These are phyloP conservation scores for Ctenopoma multispine DNA, from an alignment of 2,797 vertebrate species.

Conservation along the genomic window DNA sequence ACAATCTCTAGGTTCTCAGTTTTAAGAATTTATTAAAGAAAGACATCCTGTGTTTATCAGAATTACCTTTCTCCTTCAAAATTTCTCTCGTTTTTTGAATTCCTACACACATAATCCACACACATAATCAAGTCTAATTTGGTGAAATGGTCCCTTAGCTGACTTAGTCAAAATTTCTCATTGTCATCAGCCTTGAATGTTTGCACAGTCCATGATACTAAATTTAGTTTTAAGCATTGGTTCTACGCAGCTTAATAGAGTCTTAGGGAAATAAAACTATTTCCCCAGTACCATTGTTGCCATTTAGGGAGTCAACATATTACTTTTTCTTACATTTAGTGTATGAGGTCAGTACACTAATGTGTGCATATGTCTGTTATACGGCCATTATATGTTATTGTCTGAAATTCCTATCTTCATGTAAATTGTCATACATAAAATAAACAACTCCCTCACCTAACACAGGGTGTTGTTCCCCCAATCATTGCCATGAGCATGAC, in stretches of 20 bases:
- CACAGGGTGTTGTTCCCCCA: conserved; percentile 10
- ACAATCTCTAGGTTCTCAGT: conserved; percentile 41
- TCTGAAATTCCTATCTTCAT: conserved; percentile 10
- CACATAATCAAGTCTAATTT: conserved; percentile 1
- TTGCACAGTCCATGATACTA: not conserved
- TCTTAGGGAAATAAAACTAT: not conserved
- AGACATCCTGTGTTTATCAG: conserved; percentile 8
- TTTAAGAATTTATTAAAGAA: conserved; percentile 43
- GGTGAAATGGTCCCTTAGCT: not conserved
- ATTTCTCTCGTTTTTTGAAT: conserved; percentile 7
- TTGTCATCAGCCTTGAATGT: not conserved
- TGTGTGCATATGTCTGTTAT: not conserved
- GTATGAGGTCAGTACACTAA: not conserved
- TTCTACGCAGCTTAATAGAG: not conserved
- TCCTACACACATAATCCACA: not conserved
- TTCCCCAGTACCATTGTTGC: not conserved
- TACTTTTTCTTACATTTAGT: not conserved
- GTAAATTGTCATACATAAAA: not conserved
- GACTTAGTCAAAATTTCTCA: not conserved
- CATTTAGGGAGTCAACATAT: not conserved
- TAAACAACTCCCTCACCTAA: conserved; percentile 13
- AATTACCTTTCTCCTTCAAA: conserved; percentile 7
- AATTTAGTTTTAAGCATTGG: not conserved
- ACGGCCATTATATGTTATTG: not conserved
- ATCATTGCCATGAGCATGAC: not conserved